Conservation (phyloP, 1,140 invertebrate genomes). For the Sarcophaga peregrina region DNA sequence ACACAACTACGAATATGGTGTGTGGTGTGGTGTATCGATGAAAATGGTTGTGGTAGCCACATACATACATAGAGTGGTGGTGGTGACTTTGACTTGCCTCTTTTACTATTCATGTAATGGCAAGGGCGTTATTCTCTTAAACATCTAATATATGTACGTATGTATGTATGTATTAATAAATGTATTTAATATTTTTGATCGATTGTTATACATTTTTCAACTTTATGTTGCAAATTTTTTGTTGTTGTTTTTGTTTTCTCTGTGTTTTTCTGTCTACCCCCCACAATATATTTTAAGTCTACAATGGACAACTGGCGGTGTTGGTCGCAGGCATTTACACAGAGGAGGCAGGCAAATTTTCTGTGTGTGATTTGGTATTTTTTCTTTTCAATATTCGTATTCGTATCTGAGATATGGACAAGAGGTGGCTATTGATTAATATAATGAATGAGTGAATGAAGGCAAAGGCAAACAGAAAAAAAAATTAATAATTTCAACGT, state of each 20-base stretch:
- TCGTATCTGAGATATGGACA: not conserved
- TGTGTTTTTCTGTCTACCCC: not conserved
- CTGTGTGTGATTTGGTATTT: not conserved
- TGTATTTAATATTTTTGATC: slow-evolving; percentile 40
- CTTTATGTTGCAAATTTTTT: not conserved
- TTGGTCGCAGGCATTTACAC: not conserved
- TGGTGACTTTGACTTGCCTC: not conserved
- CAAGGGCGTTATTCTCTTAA: slow-evolving; percentile 26
- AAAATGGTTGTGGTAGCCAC: too few species aligned
- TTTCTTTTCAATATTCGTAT: slow-evolving; percentile 2
- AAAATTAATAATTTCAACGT: not conserved
- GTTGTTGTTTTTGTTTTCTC: not conserved
- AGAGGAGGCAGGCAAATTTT: not conserved
- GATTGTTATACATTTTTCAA: slow-evolving; percentile 33
- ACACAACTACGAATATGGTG: too few species aligned
- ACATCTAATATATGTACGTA: too few species aligned
- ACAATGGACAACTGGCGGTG: not conserved
- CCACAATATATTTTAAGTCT: not conserved
- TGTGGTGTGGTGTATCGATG: too few species aligned
- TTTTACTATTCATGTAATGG: not conserved
- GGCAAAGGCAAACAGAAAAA: too few species aligned
- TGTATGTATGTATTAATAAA: slow-evolving; percentile 32
- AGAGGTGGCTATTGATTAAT: slow-evolving; percentile 18
- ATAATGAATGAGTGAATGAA: slow-evolving; percentile 8
- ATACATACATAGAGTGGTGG: too few species aligned